phyloP scores from a whole-genome alignment of 1,140 invertebrate species.

The Meloidogyne floridensis region DNA sequence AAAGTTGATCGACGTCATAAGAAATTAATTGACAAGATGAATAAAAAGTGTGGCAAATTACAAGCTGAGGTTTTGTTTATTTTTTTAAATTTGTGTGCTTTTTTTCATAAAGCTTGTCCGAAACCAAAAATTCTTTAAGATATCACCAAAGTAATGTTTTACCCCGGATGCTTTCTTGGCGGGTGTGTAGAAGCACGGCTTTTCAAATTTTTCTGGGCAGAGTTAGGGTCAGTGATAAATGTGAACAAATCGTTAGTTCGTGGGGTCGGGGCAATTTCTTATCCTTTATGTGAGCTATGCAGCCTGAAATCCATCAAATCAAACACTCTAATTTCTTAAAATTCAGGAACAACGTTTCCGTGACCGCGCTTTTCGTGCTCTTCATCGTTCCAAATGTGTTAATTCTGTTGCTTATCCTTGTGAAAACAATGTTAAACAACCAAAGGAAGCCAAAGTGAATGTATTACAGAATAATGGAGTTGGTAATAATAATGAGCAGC shows the following conservation, averaged over 20 bases:
- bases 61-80: neutral
- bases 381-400: constrained; percentile 8
- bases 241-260: no score
- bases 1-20: neutral
- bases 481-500: neutral
- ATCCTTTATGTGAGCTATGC: no score
- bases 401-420: neutral
- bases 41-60: neutral
- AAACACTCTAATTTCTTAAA: no score
- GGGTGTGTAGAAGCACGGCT: no score
- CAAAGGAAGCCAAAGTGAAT: neutral
- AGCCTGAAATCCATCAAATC: no score
- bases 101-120: no score
- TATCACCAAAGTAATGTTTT: no score
- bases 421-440: neutral
- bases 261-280: no score
- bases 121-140: no score
- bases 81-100: neutral
- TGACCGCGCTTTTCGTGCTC: constrained; percentile 14
- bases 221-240: no score
- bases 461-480: neutral
- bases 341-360: constrained; percentile 12
- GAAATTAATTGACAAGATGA: neutral
- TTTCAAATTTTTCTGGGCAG: no score
- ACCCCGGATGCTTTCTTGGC: no score